These are phyloP conservation scores for Gandaritis pyraliata DNA, from an alignment of 2,888 invertebrate species.

Conservation along the genomic window DNA sequence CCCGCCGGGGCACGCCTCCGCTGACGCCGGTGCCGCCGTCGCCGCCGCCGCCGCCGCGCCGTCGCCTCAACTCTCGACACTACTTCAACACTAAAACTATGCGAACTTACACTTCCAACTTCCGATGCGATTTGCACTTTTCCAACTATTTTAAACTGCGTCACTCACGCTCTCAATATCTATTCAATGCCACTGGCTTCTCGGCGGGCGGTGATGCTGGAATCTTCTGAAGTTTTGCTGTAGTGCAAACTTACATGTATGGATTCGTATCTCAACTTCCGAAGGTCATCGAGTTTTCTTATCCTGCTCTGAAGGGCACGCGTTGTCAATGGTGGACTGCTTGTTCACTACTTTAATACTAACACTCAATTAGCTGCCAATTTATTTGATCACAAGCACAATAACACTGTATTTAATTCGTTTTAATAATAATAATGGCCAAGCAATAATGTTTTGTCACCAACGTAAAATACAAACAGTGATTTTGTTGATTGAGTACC, in stretches of 20 bases:
- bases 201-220: conserved; percentile 29
- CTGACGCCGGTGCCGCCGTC: conserved; percentile 65
- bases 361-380: not conserved
- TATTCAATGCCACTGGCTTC: conserved; percentile 43
- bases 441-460: conserved; percentile 5
- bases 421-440: conserved; percentile 2
- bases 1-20: conserved; percentile 79
- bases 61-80: conserved; percentile 55
- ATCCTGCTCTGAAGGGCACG: not conserved
- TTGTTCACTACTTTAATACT: not conserved
- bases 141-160: conserved; percentile 53
- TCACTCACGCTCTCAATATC: conserved; percentile 44
- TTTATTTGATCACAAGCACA: not conserved
- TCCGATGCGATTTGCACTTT: conserved; percentile 55
- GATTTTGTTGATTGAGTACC: conserved; percentile 21
- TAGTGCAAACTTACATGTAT: conserved; percentile 14
- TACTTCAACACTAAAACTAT: conserved; percentile 59
- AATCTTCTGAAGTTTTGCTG: conserved; percentile 31
- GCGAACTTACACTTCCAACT: conserved; percentile 59
- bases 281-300: conserved; percentile 1
- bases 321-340: not conserved
- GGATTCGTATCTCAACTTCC: not conserved
- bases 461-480: not conserved
- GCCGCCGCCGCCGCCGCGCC: conserved; percentile 57
- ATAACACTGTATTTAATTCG: conserved; percentile 2